These are phyloP conservation scores for Synanceia verrucosa DNA, from an alignment of 2,797 vertebrate genomes.

Conservation along the genomic window DNA sequence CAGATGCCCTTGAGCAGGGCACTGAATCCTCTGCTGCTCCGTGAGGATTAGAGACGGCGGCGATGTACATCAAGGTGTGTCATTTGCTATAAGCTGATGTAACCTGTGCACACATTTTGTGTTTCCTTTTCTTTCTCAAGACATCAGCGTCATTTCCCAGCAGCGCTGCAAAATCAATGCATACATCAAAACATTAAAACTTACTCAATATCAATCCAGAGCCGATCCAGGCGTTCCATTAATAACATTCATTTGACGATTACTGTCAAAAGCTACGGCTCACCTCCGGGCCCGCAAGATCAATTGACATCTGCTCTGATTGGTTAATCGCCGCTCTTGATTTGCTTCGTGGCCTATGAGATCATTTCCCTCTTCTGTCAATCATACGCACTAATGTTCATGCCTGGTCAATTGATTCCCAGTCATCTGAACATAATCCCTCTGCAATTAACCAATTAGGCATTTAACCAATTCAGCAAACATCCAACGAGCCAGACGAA, in stretches of 20 bases:
- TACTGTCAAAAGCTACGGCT: conserved; percentile 34
- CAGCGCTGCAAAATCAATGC: conserved; percentile 42
- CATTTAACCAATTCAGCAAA: conserved; percentile 73
- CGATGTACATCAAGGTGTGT: background rate
- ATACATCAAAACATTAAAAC: conserved; percentile 30
- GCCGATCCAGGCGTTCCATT: conserved; percentile 18
- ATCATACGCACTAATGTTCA: conserved; percentile 60
- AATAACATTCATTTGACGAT: conserved; percentile 42
- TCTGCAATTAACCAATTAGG: conserved; percentile 78
- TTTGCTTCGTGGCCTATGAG: conserved; percentile 33
- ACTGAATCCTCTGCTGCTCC: background rate
- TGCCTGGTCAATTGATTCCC: conserved; percentile 73
- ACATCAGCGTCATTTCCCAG: background rate
- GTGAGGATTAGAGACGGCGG: no score
- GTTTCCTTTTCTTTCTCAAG: background rate
- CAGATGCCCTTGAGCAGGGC: conserved; percentile 6
- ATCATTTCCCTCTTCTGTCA: conserved; percentile 57
- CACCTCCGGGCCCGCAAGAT: conserved; percentile 32
- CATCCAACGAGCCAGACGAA: conserved; percentile 51
- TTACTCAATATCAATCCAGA: conserved; percentile 21
- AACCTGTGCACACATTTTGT: background rate
- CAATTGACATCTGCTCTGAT: conserved; percentile 61
- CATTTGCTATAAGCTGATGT: background rate
- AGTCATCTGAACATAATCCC: conserved; percentile 74
- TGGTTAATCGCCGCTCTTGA: conserved; percentile 52